Evolutionary conservation across 2,797 vertebrate species (phyloP), one percentile per base, ranked within the genome.

Genomic region (Aselliscus stoliczkanus): DNA sequence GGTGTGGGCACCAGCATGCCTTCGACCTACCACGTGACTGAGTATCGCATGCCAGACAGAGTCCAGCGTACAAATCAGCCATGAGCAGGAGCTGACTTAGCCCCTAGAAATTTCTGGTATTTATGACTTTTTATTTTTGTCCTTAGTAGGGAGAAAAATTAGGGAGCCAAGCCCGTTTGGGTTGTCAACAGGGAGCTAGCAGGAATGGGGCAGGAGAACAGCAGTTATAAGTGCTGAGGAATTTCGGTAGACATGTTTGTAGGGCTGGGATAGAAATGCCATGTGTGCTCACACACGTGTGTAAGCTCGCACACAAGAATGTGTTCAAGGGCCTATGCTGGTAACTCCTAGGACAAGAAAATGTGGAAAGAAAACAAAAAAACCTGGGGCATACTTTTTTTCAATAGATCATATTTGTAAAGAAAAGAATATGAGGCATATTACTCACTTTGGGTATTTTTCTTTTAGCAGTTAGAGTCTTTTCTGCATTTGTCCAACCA

Each of bases 81-180:
- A 12, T 56, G 77, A 70, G 37, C 95, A 85, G 77, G 67, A 94
- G n/a, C 83, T 96, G 93, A 96, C 70, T 96, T 92, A 90, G 54
- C 34, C 21, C 52, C 75, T 89, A 94, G 94, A 96, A 86, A 96
- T 95, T 97, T 89, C 90, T 94, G 92, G 86, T 60, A 95, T 96
- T 96, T 96, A 94, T 86, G 95, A 93, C 80, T 86, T 97, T 96
- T 88, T 97, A 95, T 93, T 97, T 97, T 96, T 96, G 77, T 89
- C 72, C 65, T 94, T 93, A 76, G 83, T 87, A 88, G 70, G 86
- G 50, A 96, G 83, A 97, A 84, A 95, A 95, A 90, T 81, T 89
- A 93, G 76, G 95, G 76, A 93, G 44, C 70, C 58, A 95, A 80
- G 64, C 79, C 77, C 94, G 82, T n/a, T 89, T 88, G 73, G 64